Evolutionary conservation across 1,140 invertebrate genomes (phyloP).

Genomic region (Gerris buenoi): DNA sequence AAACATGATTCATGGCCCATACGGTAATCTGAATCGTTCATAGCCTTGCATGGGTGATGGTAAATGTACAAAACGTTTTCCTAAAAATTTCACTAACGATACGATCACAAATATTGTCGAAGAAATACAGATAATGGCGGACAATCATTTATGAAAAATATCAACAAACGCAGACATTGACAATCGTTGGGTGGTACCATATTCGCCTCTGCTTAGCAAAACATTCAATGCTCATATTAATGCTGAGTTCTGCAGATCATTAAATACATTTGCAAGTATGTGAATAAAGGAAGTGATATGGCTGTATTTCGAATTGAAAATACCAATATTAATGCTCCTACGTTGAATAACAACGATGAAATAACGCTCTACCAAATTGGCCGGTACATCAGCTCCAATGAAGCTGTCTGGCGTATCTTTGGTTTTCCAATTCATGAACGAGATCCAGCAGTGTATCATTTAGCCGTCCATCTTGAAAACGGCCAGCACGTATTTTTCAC

Average conservation of each 20-base stretch:
- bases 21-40: constrained; percentile 31
- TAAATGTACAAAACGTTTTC: constrained; percentile 31
- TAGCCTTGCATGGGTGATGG: constrained; percentile 35
- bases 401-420: constrained; percentile 32
- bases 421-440: constrained; percentile 27
- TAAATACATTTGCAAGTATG: constrained; percentile 31
- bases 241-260: constrained; percentile 30
- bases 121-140: constrained; percentile 14
- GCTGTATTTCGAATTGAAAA: constrained; percentile 24
- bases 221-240: constrained; percentile 25
- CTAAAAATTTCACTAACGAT: constrained; percentile 19
- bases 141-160: constrained; percentile 3
- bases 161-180: constrained; percentile 6
- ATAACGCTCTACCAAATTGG: constrained; percentile 24
- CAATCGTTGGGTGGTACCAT: constrained; percentile 15
- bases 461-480: constrained; percentile 28
- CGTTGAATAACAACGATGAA: too few relatives aligned
- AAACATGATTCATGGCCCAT: constrained; percentile 41
- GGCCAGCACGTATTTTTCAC: constrained; percentile 25
- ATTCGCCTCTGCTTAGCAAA: constrained; percentile 12
- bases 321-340: constrained; percentile 7
- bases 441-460: constrained; percentile 26
- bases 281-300: constrained; percentile 32
- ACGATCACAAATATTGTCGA: constrained; percentile 19
- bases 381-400: constrained; percentile 32